Base-by-base conservation (phyloP, 2,113 vertebrate species). In the Triplophysa tibetana region DNA sequence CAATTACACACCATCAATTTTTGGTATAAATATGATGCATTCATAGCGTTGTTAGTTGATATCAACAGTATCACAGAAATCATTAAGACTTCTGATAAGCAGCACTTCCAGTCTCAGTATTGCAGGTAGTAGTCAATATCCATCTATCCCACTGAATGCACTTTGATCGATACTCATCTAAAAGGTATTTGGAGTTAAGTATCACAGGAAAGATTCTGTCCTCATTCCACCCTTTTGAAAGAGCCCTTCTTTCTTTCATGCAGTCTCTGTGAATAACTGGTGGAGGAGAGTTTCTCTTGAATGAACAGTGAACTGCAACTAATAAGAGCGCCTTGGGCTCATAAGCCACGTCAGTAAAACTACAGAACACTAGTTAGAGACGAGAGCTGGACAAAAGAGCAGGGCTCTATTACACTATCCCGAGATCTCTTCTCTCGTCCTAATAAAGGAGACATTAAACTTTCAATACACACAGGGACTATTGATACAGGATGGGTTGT, bases 291-390 rank as follows among this genome's bases (percentile, higher is more conserved):
- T 82, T 87, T 68, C 77, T 45, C 82, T 79, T 82, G 80, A 85
- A 82, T 82, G 80, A 84, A 82, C 80, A 84, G 65, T 70, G 63
- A 80, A 69, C 67, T 82, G 77, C 50, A 73, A 62, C 82, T 65
- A 77, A 84, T 70, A 78, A 77, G 83, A 79, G 26, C 38, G 82
- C 82, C 80, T 68, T 52, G 38, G 67, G 84, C 76, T 68, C 68
- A 45, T 17, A 78, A 81, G 54, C 24, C 33, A 77, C 48, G 70
- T 79, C 84, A 83, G 70, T 45, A 8, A 67, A 72, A 72, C 63
- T 86, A 67, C 77, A 69, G 63, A 43, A 81, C 73, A 63, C 29
- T 77, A 50, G 67, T 23, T 58, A 80, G 43, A 79, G 60, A 45
- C 50, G 23, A 60, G 62, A 79, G 26, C 56, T 4, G 72, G 48